Evolutionary conservation across 2,113 vertebrate genomes (phyloP).

Genomic region (Mohoua ochrocephala): DNA sequence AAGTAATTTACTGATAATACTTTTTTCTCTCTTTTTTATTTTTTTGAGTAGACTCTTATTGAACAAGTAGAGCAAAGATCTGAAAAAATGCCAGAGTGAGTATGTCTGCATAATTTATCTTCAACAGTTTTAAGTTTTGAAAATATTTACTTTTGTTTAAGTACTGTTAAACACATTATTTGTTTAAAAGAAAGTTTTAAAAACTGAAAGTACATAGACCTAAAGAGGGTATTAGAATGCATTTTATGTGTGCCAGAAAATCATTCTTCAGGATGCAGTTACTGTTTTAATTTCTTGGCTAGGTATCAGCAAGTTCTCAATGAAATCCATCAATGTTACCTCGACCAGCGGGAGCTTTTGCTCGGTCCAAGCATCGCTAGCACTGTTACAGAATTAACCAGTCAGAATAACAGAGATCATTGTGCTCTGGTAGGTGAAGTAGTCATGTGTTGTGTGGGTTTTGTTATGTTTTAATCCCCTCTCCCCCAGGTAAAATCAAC

Average conservation of each 20-base stretch:
- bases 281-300: not conserved
- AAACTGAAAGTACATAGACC: not conserved
- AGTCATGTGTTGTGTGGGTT: not conserved
- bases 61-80: conserved; percentile 94
- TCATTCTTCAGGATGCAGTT: not conserved
- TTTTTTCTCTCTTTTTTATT: not conserved
- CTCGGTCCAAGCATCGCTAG: conserved; percentile 89
- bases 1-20: not conserved
- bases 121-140: not conserved
- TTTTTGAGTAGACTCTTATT: conserved; percentile 83
- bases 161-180: not conserved
- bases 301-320: conserved; percentile 91
- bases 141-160: not conserved
- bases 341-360: conserved; percentile 90
- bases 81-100: conserved; percentile 93
- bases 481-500: not conserved
- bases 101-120: conserved; percentile 41
- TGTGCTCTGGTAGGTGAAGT: conserved; percentile 86
- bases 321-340: conserved; percentile 95
- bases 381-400: conserved; percentile 92
- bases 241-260: not conserved
- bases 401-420: conserved; percentile 93
- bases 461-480: not conserved
- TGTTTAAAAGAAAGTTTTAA: not conserved
- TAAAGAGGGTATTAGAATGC: not conserved